Base-by-base conservation (phyloP, 2,888 invertebrate species). In the Herminia tarsipennalis region DNA sequence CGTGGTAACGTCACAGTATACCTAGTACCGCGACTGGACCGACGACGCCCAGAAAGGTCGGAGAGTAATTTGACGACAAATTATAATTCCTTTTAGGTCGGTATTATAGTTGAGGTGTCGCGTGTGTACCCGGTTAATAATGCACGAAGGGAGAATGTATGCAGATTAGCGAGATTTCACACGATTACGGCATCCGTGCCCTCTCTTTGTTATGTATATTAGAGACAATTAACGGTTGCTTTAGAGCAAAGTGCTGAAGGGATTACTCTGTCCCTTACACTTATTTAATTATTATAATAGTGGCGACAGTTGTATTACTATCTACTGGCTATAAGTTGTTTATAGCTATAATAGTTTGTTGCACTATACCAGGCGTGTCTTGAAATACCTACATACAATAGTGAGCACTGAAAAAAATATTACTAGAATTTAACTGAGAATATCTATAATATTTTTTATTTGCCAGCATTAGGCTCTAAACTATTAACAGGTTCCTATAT, bases 141-240 rank as follows among this genome's bases (percentile, higher is more conserved):
- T 29, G 35, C 35, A 42, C 24, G 35, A 18, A 40, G 29, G 35
- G 42, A 1, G 20, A 35, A 42, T 42, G 42, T 42, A 24, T 22
- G 42, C 22, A 42, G 42, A 35, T 42, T 35, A 35, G 35, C 24
- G 29, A 42, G 35, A 42, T 42, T 32, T 42, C 28, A 42, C 22
- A 13, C 35, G 42, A 29, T 35, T 35, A 35, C 28, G 35, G 22
- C 30, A 10, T 20, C 30, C 25, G 8, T 10, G 28, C 18, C 13
- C 28, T 13, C 29, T 13, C 35, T 43, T 30, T 43, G 43, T 36
- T 20, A 32, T 43, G 30, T 25, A 32, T 32, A 43, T 32, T 36
- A 43, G 14, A 35, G 20, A 30, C 30, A 36, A 43, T 36, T 43
- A 30, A n/a, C 8, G 17, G 22, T 34, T 34, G 34, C 28, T 41